phyloP scores from a whole-genome alignment of 2,113 vertebrate genomes.

The Microtus oregoni region DNA sequence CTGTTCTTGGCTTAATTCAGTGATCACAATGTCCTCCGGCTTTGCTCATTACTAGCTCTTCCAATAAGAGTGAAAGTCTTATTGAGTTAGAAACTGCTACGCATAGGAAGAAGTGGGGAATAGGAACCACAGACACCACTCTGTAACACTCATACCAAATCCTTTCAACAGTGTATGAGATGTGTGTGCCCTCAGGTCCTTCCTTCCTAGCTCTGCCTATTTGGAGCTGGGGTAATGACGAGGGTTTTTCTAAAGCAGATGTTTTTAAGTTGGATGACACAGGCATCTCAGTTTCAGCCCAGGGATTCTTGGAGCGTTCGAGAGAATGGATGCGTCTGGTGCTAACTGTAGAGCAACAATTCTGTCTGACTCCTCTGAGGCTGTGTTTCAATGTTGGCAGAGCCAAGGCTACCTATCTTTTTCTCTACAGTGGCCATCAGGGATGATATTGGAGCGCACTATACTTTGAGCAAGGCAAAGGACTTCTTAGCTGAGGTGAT shows the following conservation, averaged over 20 bases:
- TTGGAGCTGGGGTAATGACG: neutral
- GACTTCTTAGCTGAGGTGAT: neutral
- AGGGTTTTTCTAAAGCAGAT: neutral
- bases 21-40: rapidly evolving
- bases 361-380: neutral
- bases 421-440: too few relatives aligned
- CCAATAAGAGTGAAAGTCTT: neutral
- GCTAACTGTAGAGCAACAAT: neutral
- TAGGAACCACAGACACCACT: neutral
- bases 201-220: neutral
- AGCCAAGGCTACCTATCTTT: neutral
- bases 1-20: neutral
- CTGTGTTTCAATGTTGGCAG: neutral
- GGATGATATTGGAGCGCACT: neutral
- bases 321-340: neutral
- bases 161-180: too few relatives aligned
- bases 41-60: neutral
- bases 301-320: neutral
- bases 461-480: neutral
- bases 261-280: neutral
- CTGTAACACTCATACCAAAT: neutral
- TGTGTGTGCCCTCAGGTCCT: neutral
- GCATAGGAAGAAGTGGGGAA: neutral
- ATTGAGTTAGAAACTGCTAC: neutral
- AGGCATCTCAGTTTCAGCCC: neutral